Conservation (phyloP, 2,797 vertebrate species). For the Takifugu rubripes region DNA sequence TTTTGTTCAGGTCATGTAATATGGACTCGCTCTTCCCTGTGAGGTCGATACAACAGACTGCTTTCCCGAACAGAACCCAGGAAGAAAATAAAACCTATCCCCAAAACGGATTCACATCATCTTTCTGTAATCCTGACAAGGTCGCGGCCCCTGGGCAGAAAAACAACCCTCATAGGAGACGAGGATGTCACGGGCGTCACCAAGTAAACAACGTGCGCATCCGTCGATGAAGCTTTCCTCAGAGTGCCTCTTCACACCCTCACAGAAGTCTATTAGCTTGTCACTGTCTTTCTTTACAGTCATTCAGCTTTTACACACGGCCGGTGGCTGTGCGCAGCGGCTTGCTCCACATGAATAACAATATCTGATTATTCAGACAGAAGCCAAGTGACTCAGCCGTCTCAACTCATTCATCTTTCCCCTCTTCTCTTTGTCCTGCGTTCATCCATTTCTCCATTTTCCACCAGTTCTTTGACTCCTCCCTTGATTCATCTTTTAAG, state of each 20-base stretch:
- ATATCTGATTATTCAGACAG: slow-evolving; percentile 69
- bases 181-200: slow-evolving; percentile 51
- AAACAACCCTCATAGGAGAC: slow-evolving; percentile 34
- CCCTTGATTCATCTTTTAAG: slow-evolving; percentile 27
- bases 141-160: not conserved
- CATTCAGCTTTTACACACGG: slow-evolving; percentile 72
- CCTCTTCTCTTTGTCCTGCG: slow-evolving; percentile 13
- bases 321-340: slow-evolving; percentile 58
- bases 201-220: slow-evolving; percentile 45
- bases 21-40: slow-evolving; percentile 41
- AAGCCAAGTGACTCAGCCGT: slow-evolving; percentile 70
- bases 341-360: slow-evolving; percentile 69
- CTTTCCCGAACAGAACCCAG: no score
- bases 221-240: slow-evolving; percentile 26
- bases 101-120: not conserved
- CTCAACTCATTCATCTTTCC: slow-evolving; percentile 46
- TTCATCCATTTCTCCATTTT: slow-evolving; percentile 11
- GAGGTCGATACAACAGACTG: slow-evolving; percentile 42
- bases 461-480: slow-evolving; percentile 5
- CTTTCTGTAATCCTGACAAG: slow-evolving; percentile 11
- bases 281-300: slow-evolving; percentile 60
- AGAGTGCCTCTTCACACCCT: slow-evolving; percentile 53
- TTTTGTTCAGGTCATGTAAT: slow-evolving; percentile 38
- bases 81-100: no score
- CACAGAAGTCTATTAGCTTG: slow-evolving; percentile 64